These are phyloP conservation scores for Glaucomys volans DNA, from an alignment of 2,113 vertebrate species.

Conservation along the genomic window DNA sequence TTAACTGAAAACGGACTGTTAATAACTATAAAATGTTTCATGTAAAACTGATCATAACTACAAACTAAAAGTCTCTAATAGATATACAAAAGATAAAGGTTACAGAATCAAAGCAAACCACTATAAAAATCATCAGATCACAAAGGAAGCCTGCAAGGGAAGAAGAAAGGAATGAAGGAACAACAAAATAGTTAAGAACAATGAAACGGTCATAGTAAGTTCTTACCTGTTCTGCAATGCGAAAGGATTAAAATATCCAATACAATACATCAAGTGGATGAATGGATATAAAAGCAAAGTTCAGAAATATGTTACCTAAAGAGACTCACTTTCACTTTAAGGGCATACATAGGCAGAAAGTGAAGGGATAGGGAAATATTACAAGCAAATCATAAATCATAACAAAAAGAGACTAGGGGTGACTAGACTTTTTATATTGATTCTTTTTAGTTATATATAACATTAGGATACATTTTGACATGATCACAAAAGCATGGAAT, in stretches of 20 bases:
- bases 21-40: background rate
- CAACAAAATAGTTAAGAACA: background rate
- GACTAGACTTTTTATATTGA: no score
- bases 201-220: background rate
- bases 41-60: background rate
- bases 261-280: background rate
- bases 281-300: background rate
- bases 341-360: background rate
- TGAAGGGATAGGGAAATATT: background rate
- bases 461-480: no score
- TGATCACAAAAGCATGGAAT: no score
- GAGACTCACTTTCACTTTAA: background rate
- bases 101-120: background rate
- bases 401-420: background rate
- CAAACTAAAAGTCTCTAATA: background rate
- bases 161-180: background rate
- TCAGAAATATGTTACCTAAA: background rate
- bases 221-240: background rate
- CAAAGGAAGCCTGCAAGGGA: background rate
- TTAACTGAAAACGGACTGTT: background rate
- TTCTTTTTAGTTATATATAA: no score
- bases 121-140: background rate
- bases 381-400: background rate
- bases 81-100: background rate
- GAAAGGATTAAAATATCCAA: background rate